A percentile compares a stretch with the other conserved stretches of the same genome.
phyloP scores from a whole-genome alignment of 92 coral and sea anemone species.

The Phenganax marumi region DNA sequence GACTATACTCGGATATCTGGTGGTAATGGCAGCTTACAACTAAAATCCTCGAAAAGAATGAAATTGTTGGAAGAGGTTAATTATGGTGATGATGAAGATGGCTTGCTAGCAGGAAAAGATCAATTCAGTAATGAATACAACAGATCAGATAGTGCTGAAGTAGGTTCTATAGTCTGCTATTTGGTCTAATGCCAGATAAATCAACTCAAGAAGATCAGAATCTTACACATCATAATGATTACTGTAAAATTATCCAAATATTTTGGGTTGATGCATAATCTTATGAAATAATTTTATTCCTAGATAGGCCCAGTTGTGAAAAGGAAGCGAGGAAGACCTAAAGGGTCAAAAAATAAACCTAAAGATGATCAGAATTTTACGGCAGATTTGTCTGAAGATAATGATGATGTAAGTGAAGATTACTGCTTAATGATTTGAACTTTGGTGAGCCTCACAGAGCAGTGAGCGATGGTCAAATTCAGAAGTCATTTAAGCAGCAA shows the following conservation, averaged over 20 bases:
- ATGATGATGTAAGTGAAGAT: slow-evolving; percentile 21
- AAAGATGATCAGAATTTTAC: slow-evolving; percentile 41
- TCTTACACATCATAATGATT: neutral
- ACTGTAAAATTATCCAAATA: neutral
- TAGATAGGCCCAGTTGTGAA: slow-evolving; percentile 45
- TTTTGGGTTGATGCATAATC: neutral
- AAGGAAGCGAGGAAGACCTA: slow-evolving; percentile 91
- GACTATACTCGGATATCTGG: slow-evolving; percentile 58
- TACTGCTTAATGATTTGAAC: neutral
- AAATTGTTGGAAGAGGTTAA: slow-evolving; percentile 18
- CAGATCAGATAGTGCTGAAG: slow-evolving; percentile 36
- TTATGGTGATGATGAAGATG: slow-evolving; percentile 37
- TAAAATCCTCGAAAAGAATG: slow-evolving; percentile 40
- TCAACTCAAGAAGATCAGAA: too few species aligned
- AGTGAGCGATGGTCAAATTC: too few species aligned
- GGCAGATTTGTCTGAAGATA: neutral
- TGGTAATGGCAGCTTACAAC: slow-evolving; percentile 26
- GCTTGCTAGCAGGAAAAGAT: slow-evolving; percentile 13
- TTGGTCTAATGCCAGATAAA: neutral
- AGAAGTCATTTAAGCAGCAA: too few species aligned
- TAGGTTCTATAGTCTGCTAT: neutral
- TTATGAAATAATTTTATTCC: neutral
- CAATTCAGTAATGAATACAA: slow-evolving; percentile 35
- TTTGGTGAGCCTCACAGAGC: neutral
- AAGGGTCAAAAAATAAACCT: slow-evolving; percentile 96